Base-by-base conservation (phyloP, 2,113 vertebrate genomes). In the Lycaon pictus region DNA sequence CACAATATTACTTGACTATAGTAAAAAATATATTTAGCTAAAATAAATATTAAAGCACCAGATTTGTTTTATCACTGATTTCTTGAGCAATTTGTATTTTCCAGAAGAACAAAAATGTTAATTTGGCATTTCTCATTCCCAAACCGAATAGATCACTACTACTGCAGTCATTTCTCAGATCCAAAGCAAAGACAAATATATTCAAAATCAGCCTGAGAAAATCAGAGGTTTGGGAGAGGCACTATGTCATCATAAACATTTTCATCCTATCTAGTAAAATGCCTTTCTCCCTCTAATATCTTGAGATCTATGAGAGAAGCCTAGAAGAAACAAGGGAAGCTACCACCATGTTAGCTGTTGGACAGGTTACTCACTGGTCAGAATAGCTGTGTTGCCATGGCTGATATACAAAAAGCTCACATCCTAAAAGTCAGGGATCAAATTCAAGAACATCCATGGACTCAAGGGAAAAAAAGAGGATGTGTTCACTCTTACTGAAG, bases 11-110 rank as follows among this genome's bases (percentile, higher is more conserved):
- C n/a, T 22, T 96, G 29, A 71, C 20, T 74, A 72, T 9, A 15
- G 27, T 65, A 93, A 94, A 94, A 86, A 84, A 37, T 63, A 25
- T 29, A 51, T 32, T 58, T 90, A 43, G 25, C 32, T 60, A 92
- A 93, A 11, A 62, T 55, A 88, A 88, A 53, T 77, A 3, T 25
- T 60, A 74, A 87, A 84, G 12, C 19, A 96, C 17, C 16, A 90
- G 12, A 35, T 79, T 90, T 60, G 27, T 83, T 71, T 94, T 74
- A 74, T 74, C 6, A 27, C 32, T 84, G 72, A 29, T 11, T 79
- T 93, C 82, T 91, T 82, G 29, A 95, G 37, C 20, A 88, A 91
- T 88, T 63, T 82, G 37, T 76, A 16, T 91, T 95, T 77, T 85
- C 29, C 35, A 16, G 77, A 96, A 91, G 35, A 91, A 76, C 11